Base-by-base conservation (phyloP, 53 echinoderm and acorn worm genomes). In the Crossaster papposus region DNA sequence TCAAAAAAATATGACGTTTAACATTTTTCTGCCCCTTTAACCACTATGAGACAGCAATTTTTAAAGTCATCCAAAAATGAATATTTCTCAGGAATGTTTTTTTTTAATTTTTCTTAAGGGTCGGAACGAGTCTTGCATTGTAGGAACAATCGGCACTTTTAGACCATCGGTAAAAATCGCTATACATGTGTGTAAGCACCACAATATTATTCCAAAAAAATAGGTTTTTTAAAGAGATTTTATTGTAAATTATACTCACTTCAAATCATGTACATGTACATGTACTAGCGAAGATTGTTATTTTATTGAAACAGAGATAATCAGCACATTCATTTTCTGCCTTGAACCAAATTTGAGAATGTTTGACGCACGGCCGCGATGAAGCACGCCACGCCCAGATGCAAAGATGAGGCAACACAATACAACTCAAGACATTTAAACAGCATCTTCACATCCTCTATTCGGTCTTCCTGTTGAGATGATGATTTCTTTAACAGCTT, bases 371-470 rank as follows among this genome's bases (percentile, higher is more conserved):
- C 11, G 28, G 58, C 58, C 58, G 58, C 14, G 15, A 4, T 26
- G 68, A 24, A 11, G 68, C 68, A 28, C 22, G 58, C 17, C 15
- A 17, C 58, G 30, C 68, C 68, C n/a, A 6, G 18, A 50, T 3
- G 78, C 78, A 23, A 78, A 78, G 51, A 78, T 78, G 78, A 44
- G 51, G 51, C 51, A 44, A 78, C 44, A 28, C 22, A 51, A 78
- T 26, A 28, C 77, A 76, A 36, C 51, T 78, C 23, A 78, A 51
- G 50, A 50, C 32, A 51, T 78, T 78, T 78, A n/a, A 50, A 78
- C 51, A 51, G 24, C 38, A 14, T 44, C 22, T 74, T 28, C 68
- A 26, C 68, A 68, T 58, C 17, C 17, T 5, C 22, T 58, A 58
- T 8, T 4, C 22, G 17, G 22, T 20, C 58, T 58, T 58, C 17